Evolutionary conservation across 2,113 vertebrate species (phyloP).

Genomic region (Lethenteron camtschaticum): DNA sequence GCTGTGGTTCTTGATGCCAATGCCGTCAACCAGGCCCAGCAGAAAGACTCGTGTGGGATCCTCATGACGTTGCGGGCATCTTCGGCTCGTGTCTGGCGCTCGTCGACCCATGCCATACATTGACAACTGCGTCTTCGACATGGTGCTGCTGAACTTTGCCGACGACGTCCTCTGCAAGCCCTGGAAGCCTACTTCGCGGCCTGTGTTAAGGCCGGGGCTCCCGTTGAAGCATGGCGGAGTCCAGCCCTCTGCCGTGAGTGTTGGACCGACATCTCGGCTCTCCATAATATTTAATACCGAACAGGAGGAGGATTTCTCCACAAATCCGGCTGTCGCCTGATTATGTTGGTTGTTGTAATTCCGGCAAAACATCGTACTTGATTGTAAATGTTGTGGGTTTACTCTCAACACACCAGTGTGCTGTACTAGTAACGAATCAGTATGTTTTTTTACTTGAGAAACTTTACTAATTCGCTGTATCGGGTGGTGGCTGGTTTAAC

Average conservation of each 20-base stretch:
- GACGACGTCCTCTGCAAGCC: not conserved
- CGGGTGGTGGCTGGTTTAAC: too few relatives aligned
- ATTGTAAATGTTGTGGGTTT: too few relatives aligned
- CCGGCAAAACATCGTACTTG: too few relatives aligned
- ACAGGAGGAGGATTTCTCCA: too few relatives aligned
- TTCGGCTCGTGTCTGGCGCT: not conserved
- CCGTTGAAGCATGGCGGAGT: not conserved
- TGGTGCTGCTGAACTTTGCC: not conserved
- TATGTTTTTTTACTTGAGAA: too few relatives aligned
- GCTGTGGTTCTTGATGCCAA: not conserved
- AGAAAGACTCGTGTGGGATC: not conserved
- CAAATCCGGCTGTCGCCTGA: too few relatives aligned
- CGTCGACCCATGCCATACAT: not conserved
- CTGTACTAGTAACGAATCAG: too few relatives aligned
- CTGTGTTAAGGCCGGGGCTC: not conserved
- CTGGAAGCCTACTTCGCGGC: not conserved
- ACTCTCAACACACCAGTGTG: too few relatives aligned
- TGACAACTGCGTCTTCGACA: conserved; percentile 1
- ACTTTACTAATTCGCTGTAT: too few relatives aligned
- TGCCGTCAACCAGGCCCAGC: not conserved
- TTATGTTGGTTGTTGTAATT: too few relatives aligned
- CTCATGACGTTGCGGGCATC: not conserved
- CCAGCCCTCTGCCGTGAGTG: not conserved
- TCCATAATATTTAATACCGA: too few relatives aligned
- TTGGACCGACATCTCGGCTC: not conserved